Evolutionary conservation across 1,140 invertebrate genomes (phyloP).

Genomic region (Helicorthomorpha holstii): DNA sequence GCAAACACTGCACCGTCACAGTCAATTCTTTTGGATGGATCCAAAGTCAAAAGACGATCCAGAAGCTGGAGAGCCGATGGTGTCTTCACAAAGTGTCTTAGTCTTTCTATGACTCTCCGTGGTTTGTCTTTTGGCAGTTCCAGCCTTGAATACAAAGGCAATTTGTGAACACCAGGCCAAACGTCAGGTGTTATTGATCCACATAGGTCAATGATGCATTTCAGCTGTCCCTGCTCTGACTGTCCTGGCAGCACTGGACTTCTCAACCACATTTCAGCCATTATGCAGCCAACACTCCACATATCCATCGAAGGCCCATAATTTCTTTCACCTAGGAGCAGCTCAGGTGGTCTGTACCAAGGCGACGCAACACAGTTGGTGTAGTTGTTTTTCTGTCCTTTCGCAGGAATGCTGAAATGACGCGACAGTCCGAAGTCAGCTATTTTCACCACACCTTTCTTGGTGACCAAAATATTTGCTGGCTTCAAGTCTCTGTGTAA

Average conservation of each 20-base stretch:
- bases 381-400: slow-evolving; percentile 69
- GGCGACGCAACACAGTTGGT: slow-evolving; percentile 95
- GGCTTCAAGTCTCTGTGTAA: slow-evolving; percentile 98
- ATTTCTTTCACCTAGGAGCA: slow-evolving; percentile 78
- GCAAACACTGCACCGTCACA: slow-evolving; percentile 88
- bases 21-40: slow-evolving; percentile 78
- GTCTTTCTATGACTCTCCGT: slow-evolving; percentile 69
- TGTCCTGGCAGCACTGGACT: slow-evolving; percentile 61
- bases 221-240: slow-evolving; percentile 89
- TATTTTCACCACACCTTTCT: slow-evolving; percentile 69
- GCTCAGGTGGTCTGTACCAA: slow-evolving; percentile 89
- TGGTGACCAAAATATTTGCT: slow-evolving; percentile 81
- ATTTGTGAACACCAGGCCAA: slow-evolving; percentile 85
- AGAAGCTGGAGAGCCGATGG: slow-evolving; percentile 79
- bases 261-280: slow-evolving; percentile 99
- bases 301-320: slow-evolving; percentile 94
- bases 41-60: slow-evolving; percentile 78
- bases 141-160: slow-evolving; percentile 83
- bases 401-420: slow-evolving; percentile 79
- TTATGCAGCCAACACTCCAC: slow-evolving; percentile 97
- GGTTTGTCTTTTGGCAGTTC: slow-evolving; percentile 82
- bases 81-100: slow-evolving; percentile 86
- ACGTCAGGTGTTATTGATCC: slow-evolving; percentile 85
- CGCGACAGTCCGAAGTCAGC: slow-evolving; percentile 83
- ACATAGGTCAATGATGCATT: slow-evolving; percentile 86